Evolutionary conservation across 2,797 vertebrate genomes (phyloP), one percentile per base, ranked within the genome.

Genomic region (Ispidina lecontei): DNA sequence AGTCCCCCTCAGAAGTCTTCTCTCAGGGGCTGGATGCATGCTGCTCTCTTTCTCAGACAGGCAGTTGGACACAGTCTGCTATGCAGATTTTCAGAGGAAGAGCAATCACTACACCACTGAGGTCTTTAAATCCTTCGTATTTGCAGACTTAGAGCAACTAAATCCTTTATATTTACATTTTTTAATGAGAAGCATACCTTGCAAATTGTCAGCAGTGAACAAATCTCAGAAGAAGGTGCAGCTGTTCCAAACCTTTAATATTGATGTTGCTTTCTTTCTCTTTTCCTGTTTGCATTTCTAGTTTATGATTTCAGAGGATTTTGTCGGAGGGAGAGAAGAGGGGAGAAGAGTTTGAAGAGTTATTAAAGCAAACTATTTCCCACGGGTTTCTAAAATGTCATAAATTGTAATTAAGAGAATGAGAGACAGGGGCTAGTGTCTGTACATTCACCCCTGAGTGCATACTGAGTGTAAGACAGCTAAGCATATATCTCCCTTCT

Each of bases 121-220:
- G 43, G 43, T 83, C 63, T 91, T 91, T 73, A 91, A 89, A 85
- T 80, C 62, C 59, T 90, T 87, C 1, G 0, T 89, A 75, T 84
- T 95, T 93, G 39, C 62, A 55, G 35, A 67, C 65, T 83, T 63
- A 63, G 54, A 91, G n/a, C 58, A 89, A 88, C 29, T 84, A 91
- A 93, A 62, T 79, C 84, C 67, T 83, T 94, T 80, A 4, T 78
- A 25, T 91, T 87, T 93, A 29, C 68, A 90, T 89, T 84, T 93
- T 94, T 89, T 72, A 87, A 85, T 80, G 65, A 81, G 84, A 83
- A 84, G 31, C 39, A 39, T 78, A 63, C 26, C 2, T 52, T 81
- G 55, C 79, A 75, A 52, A 18, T 72, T 69, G 44, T 85, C 65
- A 75, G 58, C 4, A 1, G n/a, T 55, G 92, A 89, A 85, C 63